phyloP scores from a whole-genome alignment of 2,797 vertebrate species.

The Eutrigla gurnardus region DNA sequence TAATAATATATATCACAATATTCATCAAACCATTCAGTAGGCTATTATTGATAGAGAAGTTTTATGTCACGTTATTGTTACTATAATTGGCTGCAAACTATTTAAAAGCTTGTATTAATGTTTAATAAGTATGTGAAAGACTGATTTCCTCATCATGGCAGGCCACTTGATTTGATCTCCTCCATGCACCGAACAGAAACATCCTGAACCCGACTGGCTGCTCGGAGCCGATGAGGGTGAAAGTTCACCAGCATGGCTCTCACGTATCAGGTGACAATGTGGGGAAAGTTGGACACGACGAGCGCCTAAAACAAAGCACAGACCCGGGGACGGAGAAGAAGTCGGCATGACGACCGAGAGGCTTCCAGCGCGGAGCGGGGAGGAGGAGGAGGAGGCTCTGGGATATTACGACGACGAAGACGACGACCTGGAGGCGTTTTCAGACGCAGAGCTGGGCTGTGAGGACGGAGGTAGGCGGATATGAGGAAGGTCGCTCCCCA shows the following conservation, averaged over 20 bases:
- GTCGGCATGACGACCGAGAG: conserved; percentile 55
- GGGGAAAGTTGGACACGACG: conserved; percentile 52
- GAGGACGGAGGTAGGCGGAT: conserved; percentile 88
- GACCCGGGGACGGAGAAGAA: neutral
- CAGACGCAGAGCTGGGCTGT: conserved; percentile 84
- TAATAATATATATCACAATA: too few relatives aligned
- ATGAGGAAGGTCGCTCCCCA: conserved; percentile 25
- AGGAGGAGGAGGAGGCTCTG: conserved; percentile 80
- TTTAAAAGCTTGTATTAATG: too few relatives aligned
- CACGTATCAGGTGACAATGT: conserved; percentile 77
- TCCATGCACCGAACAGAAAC: neutral
- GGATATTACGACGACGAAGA: conserved; percentile 74
- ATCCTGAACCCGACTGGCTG: conserved; percentile 3
- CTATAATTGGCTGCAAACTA: too few relatives aligned
- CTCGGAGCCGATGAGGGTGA: conserved; percentile 54
- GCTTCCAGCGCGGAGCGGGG: conserved; percentile 62
- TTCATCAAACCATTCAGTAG: too few relatives aligned
- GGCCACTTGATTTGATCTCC: too few relatives aligned
- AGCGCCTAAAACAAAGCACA: conserved; percentile 27
- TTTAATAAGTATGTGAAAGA: too few relatives aligned
- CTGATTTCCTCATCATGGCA: too few relatives aligned
- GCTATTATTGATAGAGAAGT: too few relatives aligned
- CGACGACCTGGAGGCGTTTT: conserved; percentile 85
- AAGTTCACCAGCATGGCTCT: conserved; percentile 73
- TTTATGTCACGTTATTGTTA: too few relatives aligned